These are phyloP conservation scores for Xylota segnis DNA, from an alignment of 2,888 invertebrate species.

Conservation along the genomic window DNA sequence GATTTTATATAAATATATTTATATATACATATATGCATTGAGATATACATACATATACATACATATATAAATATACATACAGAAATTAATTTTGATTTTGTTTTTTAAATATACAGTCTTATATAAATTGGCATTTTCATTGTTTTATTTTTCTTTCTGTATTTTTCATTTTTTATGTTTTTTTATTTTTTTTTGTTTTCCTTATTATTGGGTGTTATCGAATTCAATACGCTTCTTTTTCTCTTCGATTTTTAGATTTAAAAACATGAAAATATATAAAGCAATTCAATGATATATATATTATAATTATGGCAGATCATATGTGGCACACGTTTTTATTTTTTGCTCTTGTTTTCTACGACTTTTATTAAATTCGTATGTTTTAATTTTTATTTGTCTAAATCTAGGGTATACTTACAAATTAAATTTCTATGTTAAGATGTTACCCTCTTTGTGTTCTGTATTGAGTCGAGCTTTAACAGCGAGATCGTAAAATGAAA, in stretches of 20 bases:
- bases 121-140: constrained; percentile 77
- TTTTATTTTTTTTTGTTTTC: constrained; percentile 24
- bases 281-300: constrained; percentile 48
- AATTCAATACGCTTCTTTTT: constrained; percentile 10
- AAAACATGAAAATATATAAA: constrained; percentile 60
- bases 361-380: constrained; percentile 37
- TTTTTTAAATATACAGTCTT: constrained; percentile 75
- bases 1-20: constrained; percentile 58
- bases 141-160: constrained; percentile 48
- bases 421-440: constrained; percentile 14
- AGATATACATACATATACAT: constrained; percentile 31
- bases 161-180: constrained; percentile 1
- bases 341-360: constrained; percentile 18
- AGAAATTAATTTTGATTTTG: constrained; percentile 53
- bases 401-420: constrained; percentile 26
- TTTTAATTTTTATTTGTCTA: constrained; percentile 21
- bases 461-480: constrained; percentile 50
- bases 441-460: constrained; percentile 12
- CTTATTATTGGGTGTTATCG: constrained; percentile 22
- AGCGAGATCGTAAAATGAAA: constrained; percentile 26
- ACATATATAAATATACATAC: constrained; percentile 40
- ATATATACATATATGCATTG: constrained; percentile 45
- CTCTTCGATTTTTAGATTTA: constrained; percentile 35
- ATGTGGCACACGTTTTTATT: constrained; percentile 69
- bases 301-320: constrained; percentile 74